A percentile compares a stretch with the other conserved stretches of the same genome.
These are phyloP conservation scores for Bos taurus DNA, from an alignment of 2,113 vertebrate genomes.

Conservation along the genomic window DNA sequence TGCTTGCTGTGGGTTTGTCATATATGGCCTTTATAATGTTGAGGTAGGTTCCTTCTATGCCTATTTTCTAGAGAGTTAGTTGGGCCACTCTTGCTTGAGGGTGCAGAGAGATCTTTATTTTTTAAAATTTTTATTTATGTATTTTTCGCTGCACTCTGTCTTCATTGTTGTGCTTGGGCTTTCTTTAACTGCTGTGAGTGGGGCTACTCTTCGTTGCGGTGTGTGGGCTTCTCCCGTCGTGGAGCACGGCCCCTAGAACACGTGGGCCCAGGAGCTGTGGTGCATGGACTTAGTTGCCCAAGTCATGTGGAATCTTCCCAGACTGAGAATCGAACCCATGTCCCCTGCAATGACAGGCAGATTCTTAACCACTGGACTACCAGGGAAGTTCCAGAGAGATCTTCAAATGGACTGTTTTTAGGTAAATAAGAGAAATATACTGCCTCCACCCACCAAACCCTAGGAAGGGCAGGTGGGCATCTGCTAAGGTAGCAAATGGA, in stretches of 20 bases:
- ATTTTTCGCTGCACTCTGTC: not conserved
- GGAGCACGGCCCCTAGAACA: not conserved
- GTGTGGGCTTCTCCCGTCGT: not conserved
- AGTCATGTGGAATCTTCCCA: not conserved
- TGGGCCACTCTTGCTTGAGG: not conserved
- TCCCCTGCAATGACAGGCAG: not conserved
- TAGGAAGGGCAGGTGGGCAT: not conserved
- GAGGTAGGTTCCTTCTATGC: not conserved
- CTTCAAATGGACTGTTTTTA: not conserved
- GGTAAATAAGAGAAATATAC: not conserved
- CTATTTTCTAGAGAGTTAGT: not conserved
- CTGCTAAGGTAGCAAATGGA: not conserved
- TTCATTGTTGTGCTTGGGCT: not conserved
- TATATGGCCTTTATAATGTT: not conserved
- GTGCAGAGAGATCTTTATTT: not conserved
- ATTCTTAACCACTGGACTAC: not conserved
- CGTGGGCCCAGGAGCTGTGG: not conserved
- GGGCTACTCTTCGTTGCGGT: not conserved
- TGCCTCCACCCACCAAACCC: not conserved
- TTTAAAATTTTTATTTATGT: not conserved
- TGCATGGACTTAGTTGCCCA: not conserved
- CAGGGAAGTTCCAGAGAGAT: not conserved
- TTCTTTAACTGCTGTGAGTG: not conserved
- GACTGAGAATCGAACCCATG: not conserved
- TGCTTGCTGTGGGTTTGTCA: not conserved